These are phyloP conservation scores for Phymanthus crucifer DNA, from an alignment of 92 coral and sea anemone species.

Conservation along the genomic window DNA sequence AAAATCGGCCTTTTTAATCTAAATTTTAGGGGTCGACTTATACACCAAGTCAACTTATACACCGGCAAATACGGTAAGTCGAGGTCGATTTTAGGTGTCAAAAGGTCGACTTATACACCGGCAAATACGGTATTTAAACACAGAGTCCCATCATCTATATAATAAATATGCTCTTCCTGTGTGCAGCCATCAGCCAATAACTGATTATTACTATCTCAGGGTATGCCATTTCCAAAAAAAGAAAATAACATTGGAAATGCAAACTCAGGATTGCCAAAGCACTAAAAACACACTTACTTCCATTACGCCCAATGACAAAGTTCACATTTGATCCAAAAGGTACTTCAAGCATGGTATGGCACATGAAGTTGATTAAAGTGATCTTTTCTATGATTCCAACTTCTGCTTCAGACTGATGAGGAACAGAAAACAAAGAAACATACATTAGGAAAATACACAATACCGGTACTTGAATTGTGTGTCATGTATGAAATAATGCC, in stretches of 20 bases:
- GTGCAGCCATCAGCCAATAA: no score
- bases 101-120: no score
- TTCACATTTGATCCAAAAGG: conserved; percentile 90
- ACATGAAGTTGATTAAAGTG: conserved; percentile 88
- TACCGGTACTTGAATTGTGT: background rate
- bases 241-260: background rate
- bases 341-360: conserved; percentile 91
- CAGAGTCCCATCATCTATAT: no score
- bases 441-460: background rate
- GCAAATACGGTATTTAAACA: no score
- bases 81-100: no score
- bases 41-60: no score
- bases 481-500: background rate
- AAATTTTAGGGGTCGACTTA: no score
- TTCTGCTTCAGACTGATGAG: conserved; percentile 81
- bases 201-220: no score
- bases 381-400: conserved; percentile 91
- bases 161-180: no score
- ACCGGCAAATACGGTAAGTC: no score
- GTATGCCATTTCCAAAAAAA: background rate
- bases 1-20: no score
- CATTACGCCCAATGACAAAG: conserved; percentile 90
- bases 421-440: background rate
- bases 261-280: background rate
- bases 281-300: conserved; percentile 74